Percentiles rank a stretch among this genome's conserved stretches.
Conservation (phyloP, 2,113 vertebrate genomes). For the Abramis brama region DNA sequence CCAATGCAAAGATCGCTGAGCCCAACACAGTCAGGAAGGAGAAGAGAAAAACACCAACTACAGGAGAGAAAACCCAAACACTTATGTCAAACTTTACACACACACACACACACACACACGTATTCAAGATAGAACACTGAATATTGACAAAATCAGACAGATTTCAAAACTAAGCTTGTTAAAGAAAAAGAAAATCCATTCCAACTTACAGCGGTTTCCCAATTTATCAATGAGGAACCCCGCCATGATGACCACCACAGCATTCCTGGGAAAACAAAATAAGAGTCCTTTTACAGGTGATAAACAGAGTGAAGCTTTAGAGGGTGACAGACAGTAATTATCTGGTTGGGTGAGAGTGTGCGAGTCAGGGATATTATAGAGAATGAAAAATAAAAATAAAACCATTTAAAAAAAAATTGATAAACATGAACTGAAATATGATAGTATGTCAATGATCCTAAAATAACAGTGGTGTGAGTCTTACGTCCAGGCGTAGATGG, state of each 20-base stretch:
- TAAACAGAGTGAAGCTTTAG: not conserved
- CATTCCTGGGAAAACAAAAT: conserved; percentile 71
- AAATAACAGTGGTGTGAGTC: conserved; percentile 36
- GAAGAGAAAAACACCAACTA: conserved; percentile 82
- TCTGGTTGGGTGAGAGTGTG: not conserved
- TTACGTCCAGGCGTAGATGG: conserved; percentile 81
- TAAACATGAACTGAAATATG: too few species aligned
- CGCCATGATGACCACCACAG: conserved; percentile 79
- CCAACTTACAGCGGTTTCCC: conserved; percentile 81
- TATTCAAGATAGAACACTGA: not conserved
- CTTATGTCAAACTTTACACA: not conserved
- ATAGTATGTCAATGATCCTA: too few species aligned
- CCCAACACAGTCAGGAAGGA: conserved; percentile 81
- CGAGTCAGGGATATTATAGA: too few species aligned
- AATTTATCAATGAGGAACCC: conserved; percentile 85
- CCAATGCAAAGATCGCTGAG: conserved; percentile 80
- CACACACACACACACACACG: conserved; percentile 39
- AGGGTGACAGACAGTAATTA: not conserved
- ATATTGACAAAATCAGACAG: not conserved
- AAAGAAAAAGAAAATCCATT: not conserved
- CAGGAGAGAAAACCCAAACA: conserved; percentile 23
- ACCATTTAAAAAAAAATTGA: too few species aligned
- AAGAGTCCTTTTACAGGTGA: not conserved
- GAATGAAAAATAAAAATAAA: too few species aligned
- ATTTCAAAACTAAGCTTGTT: not conserved